A percentile compares a stretch with the other conserved stretches of the same genome.
Conservation (phyloP, 2,888 invertebrate species). For the Diplazon laetatorius region DNA sequence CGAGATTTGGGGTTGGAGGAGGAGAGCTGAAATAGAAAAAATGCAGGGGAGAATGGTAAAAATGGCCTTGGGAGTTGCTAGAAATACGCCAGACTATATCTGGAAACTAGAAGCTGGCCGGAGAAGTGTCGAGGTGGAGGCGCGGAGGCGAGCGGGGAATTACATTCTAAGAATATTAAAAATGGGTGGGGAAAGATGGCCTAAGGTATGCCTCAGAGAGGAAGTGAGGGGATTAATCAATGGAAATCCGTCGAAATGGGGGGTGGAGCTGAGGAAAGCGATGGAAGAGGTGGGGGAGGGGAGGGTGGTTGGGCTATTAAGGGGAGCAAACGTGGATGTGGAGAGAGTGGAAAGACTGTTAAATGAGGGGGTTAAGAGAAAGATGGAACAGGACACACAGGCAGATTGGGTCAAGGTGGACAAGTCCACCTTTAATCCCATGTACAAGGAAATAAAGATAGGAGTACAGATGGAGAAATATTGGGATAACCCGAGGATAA, state of each 20-base stretch:
- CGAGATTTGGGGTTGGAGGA: slow-evolving; percentile 9
- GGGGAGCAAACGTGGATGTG: neutral
- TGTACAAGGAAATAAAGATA: slow-evolving; percentile 22
- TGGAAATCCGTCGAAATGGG: slow-evolving; percentile 5
- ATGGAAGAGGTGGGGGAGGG: neutral
- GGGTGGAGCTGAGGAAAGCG: neutral
- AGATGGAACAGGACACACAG: slow-evolving; percentile 19
- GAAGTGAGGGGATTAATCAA: neutral
- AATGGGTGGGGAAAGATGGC: neutral
- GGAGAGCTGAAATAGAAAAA: slow-evolving; percentile 13
- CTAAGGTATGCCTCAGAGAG: neutral
- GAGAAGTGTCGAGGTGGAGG: neutral
- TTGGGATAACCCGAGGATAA: slow-evolving; percentile 20
- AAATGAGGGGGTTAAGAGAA: neutral
- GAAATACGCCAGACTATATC: slow-evolving; percentile 31
- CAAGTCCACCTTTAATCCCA: slow-evolving; percentile 10
- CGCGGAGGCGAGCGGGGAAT: neutral
- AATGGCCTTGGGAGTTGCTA: slow-evolving; percentile 23
- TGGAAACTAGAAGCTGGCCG: slow-evolving; percentile 21
- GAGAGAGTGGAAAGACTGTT: neutral
- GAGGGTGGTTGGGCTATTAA: neutral
- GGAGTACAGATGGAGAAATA: slow-evolving; percentile 19
- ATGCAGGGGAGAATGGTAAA: slow-evolving; percentile 25
- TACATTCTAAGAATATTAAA: neutral
- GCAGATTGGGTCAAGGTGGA: slow-evolving; percentile 24